Conservation (phyloP, 2,113 vertebrate species). For the Semnornis frantzii region DNA sequence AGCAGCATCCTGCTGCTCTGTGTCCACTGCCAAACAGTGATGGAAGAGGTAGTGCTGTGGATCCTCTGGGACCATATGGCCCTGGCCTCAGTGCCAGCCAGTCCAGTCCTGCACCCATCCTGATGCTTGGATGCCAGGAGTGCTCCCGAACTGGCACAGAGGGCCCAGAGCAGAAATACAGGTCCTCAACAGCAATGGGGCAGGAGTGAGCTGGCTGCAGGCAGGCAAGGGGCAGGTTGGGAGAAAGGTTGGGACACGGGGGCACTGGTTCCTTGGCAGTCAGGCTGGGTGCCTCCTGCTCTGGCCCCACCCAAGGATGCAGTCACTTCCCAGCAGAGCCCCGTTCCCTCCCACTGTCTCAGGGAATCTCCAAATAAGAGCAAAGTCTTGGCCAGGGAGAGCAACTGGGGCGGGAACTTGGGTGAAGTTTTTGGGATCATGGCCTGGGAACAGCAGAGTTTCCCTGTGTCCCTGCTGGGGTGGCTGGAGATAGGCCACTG, state of each 20-base stretch:
- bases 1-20: neutral
- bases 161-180: neutral
- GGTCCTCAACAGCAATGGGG: neutral
- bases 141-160: rapidly evolving
- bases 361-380: constrained; percentile 69
- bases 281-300: neutral
- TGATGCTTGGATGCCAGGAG: neutral
- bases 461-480: neutral
- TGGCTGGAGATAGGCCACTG: neutral
- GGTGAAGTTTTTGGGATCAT: neutral
- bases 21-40: neutral
- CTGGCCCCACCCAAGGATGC: constrained; percentile 47
- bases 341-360: constrained; percentile 50
- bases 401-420: constrained; percentile 29
- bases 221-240: neutral
- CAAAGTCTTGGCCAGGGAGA: constrained; percentile 9
- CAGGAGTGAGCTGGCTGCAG: neutral
- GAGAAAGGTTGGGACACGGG: neutral
- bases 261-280: rapidly evolving
- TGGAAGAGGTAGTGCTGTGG: neutral
- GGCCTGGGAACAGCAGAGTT: neutral
- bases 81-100: rapidly evolving
- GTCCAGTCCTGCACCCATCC: neutral
- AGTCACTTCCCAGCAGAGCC: constrained; percentile 47
- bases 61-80: neutral